Conservation (phyloP, 2,888 invertebrate genomes). For the Silvanus unidentatus region DNA sequence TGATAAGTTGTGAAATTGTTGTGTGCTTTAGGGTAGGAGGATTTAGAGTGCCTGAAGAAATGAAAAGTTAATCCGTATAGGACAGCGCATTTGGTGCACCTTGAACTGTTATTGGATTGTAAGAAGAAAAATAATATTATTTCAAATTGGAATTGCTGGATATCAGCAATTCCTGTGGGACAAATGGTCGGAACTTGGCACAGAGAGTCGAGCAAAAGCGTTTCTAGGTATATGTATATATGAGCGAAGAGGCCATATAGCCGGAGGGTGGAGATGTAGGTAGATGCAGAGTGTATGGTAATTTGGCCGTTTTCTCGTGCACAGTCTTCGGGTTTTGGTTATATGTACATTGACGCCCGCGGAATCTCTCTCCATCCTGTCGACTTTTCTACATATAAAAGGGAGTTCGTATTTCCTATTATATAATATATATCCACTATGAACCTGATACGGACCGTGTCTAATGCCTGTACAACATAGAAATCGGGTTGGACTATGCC, state of each 20-base stretch:
- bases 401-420: conserved; percentile 26
- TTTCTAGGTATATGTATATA: background rate
- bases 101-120: too few relatives aligned
- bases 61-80: too few relatives aligned
- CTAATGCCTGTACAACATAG: conserved; percentile 9
- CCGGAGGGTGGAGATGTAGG: background rate
- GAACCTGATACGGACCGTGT: conserved; percentile 29
- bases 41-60: too few relatives aligned
- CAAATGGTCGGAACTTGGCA: background rate
- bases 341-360: conserved; percentile 33
- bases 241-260: background rate
- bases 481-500: conserved; percentile 37
- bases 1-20: too few relatives aligned
- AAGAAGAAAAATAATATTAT: background rate
- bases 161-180: conserved; percentile 1
- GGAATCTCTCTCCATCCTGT: conserved; percentile 5
- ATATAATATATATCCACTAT: conserved; percentile 25
- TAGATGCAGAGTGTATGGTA: background rate
- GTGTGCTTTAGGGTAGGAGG: too few relatives aligned
- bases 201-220: too few relatives aligned
- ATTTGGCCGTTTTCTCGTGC: conserved; percentile 1
- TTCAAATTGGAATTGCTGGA: background rate
- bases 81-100: too few relatives aligned
- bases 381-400: conserved; percentile 33
- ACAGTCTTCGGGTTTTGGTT: conserved; percentile 25